These are phyloP conservation scores for Acanthosepion esculentum DNA, from an alignment of 2,888 invertebrate species.

Conservation along the genomic window DNA sequence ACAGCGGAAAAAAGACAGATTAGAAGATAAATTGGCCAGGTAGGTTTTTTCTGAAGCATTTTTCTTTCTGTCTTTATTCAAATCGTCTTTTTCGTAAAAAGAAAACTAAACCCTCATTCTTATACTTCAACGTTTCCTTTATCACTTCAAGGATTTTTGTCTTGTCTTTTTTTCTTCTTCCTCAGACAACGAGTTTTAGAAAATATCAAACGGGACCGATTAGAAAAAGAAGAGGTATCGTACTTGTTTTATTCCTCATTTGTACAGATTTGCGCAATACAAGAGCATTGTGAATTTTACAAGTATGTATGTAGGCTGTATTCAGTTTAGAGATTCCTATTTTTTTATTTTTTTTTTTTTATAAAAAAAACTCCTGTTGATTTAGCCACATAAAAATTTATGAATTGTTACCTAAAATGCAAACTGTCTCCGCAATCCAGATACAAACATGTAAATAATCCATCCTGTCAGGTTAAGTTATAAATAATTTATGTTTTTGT, in stretches of 20 bases:
- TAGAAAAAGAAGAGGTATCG: conserved; percentile 80
- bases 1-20: conserved; percentile 88
- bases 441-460: no score
- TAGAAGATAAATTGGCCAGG: conserved; percentile 88
- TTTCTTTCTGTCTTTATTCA: not conserved
- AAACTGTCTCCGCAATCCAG: no score
- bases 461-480: no score
- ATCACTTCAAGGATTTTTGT: not conserved
- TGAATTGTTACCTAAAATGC: no score
- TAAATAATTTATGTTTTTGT: no score
- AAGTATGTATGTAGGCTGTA: not conserved
- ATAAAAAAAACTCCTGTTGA: no score
- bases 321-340: no score
- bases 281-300: not conserved
- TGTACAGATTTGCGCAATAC: not conserved
- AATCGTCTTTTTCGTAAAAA: not conserved
- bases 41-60: conserved; percentile 68
- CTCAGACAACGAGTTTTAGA: conserved; percentile 83
- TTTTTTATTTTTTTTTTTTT: no score
- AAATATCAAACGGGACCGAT: conserved; percentile 93
- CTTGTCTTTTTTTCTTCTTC: conserved; percentile 48
- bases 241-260: not conserved
- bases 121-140: not conserved
- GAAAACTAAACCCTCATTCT: not conserved
- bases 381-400: no score